phyloP scores from a whole-genome alignment of 2,113 vertebrate species.

The Elachura formosa region DNA sequence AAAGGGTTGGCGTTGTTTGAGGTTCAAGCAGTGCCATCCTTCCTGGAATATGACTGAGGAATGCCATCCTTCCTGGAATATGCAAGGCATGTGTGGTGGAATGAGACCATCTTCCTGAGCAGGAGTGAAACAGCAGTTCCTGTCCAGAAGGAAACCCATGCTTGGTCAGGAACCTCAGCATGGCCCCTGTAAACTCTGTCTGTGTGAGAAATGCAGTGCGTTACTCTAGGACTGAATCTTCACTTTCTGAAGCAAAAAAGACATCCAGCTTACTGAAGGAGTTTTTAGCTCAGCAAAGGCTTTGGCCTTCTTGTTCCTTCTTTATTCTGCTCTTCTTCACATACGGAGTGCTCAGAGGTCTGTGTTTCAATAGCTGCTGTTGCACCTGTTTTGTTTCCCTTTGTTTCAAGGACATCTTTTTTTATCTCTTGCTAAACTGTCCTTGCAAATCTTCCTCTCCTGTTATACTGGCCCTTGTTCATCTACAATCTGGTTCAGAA shows the following conservation, averaged over 20 bases:
- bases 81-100: not conserved
- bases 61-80: not conserved
- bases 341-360: not conserved
- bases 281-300: not conserved
- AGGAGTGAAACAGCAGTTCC: not conserved
- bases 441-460: not conserved
- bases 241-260: not conserved
- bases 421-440: not conserved
- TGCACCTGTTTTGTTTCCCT: not conserved
- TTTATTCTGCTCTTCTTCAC: not conserved
- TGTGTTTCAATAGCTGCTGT: not conserved
- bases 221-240: not conserved
- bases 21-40: not conserved
- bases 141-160: not conserved
- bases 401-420: constrained; percentile 4
- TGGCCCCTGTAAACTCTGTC: not conserved
- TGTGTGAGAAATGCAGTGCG: not conserved
- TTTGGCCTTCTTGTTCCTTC: not conserved
- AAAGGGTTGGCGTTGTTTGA: not conserved
- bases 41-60: not conserved
- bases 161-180: not conserved
- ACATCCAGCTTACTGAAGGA: not conserved
- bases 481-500: not conserved
- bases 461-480: not conserved
- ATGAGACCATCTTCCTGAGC: not conserved